Evolutionary conservation across 2,113 vertebrate species (phyloP), one percentile per base, ranked within the genome.

Genomic region (Pimephales promelas): DNA sequence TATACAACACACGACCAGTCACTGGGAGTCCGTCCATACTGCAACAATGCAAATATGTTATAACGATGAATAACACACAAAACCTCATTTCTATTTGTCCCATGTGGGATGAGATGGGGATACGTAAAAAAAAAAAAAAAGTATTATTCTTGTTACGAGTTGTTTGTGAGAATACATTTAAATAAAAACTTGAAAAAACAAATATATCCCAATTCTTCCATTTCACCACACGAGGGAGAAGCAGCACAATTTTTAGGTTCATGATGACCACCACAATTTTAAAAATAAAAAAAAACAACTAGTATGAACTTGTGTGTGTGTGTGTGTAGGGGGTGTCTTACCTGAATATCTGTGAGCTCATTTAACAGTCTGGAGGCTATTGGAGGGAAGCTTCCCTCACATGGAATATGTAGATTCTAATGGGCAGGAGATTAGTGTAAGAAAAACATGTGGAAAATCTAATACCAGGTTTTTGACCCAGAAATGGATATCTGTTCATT

Each of bases 1-100:
- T 92, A 92, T 68, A 96, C 86, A 57, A 92, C 3, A 77, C 92
- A 34, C 18, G 93, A 83, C 95, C 95, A 96, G 11, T 94, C 87
- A 0, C 94, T 96, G 66, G 93, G 90, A 76, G 93, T 93, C 91
- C 90, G 91, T 87, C 95, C 95, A 0, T 96, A 96, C 95, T 96
- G 85, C 45, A 91, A 94, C 92, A 22, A 4, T 26, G 14, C 47
- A 52, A 74, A 47, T 5, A 52, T 74, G 64, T 68, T 68, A 68
- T 34, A 90, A 94, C 92, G 49, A 43, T 90, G 89, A 84, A 72
- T 36, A 24, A 22, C 56, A 54, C 18, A 54, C 52, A 54, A 54
- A 54, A 54, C 52, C 52, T 52, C 6, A 5, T 52, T 73, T 70
- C 20, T 43, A 1, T 43, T n/a, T 13, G 34, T 40, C 18, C 34